phyloP scores from a whole-genome alignment of 2,113 vertebrate species.

The Siphamia tubifer region DNA sequence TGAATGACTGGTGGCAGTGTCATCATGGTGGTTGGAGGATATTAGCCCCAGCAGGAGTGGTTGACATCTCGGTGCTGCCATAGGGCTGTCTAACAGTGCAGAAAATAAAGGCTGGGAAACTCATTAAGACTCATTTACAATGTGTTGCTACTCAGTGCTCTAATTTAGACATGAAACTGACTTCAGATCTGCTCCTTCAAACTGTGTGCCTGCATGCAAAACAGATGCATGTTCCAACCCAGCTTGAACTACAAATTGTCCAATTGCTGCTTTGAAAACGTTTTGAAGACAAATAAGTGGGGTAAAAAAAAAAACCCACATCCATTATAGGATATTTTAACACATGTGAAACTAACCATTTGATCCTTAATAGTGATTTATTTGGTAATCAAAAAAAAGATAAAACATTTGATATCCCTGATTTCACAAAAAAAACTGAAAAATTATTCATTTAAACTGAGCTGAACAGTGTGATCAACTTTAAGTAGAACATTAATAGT shows the following conservation, averaged over 20 bases:
- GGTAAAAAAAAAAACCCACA: too few relatives aligned
- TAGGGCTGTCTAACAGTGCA: slow-evolving; percentile 75
- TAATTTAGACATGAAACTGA: slow-evolving; percentile 60
- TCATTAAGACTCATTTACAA: slow-evolving; percentile 73
- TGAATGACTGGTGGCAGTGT: slow-evolving; percentile 64
- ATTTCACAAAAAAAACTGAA: too few relatives aligned
- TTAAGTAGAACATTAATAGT: too few relatives aligned
- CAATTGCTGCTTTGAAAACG: slow-evolving; percentile 5
- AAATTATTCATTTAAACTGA: too few relatives aligned
- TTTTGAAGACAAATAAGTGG: background rate
- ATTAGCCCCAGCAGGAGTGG: slow-evolving; percentile 67
- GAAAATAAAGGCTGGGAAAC: slow-evolving; percentile 74
- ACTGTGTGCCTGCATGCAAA: slow-evolving; percentile 38
- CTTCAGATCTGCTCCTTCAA: slow-evolving; percentile 45
- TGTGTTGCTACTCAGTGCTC: slow-evolving; percentile 54
- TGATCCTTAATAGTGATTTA: too few relatives aligned
- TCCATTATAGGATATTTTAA: too few relatives aligned
- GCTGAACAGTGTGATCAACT: too few relatives aligned
- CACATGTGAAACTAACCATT: too few relatives aligned
- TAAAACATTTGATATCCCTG: too few relatives aligned
- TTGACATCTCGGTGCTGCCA: slow-evolving; percentile 59
- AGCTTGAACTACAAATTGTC: slow-evolving; percentile 13
- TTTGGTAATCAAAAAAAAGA: too few relatives aligned
- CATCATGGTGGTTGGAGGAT: slow-evolving; percentile 63
- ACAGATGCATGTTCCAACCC: background rate